Base-by-base conservation (phyloP, 2,888 invertebrate genomes). In the Hyposoter dolosus region DNA sequence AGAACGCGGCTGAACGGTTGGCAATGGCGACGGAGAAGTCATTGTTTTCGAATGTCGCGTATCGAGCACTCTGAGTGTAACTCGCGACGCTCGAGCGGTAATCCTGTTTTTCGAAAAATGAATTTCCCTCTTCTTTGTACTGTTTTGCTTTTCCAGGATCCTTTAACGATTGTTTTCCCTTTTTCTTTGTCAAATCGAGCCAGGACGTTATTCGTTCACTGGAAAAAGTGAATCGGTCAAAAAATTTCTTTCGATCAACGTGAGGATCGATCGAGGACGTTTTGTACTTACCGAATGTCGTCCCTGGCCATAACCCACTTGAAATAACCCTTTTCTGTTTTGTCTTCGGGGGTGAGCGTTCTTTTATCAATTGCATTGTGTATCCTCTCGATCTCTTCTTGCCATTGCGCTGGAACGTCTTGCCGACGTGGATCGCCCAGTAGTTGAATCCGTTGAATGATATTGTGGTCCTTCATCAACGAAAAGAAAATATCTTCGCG, bases 1-100 rank as follows among this genome's bases (percentile, higher is more conserved):
- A 95, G 66, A 96, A 94, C 10, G 96, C 95, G 23, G 97, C 97
- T 15, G 97, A 97, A 92, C 97, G 95, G 90, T 97, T 97, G 0
- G 96, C 96, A 77, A 96, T 93, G 0, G 96, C 96, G 71, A 96
- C 91, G 0, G 96, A 94, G 89, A 96, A 96, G 93, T 96, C 95
- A 15, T 95, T 94, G 66, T 95, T 95, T 45, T 95, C 93, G 50
- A 95, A 94, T 17, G 94, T 93, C 6, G 97, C 96, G 91, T 95
- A 95, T 78, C 95, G 91, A 12, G 97, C 95, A 93, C 96, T 96
- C 90, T 96, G 95, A 0, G 96, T 95, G 90, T 97, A 97, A 68
- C 95, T 95, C 78, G 94, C 92, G 79, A 96, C 94, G 90, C 96
- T 96, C 5, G 95, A 94, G 15, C 94, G 90, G 69, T 95, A 94